A percentile compares a stretch with the other conserved stretches of the same genome.
phyloP scores from a whole-genome alignment of 2,888 invertebrate genomes.

The Coelinius sp. region DNA sequence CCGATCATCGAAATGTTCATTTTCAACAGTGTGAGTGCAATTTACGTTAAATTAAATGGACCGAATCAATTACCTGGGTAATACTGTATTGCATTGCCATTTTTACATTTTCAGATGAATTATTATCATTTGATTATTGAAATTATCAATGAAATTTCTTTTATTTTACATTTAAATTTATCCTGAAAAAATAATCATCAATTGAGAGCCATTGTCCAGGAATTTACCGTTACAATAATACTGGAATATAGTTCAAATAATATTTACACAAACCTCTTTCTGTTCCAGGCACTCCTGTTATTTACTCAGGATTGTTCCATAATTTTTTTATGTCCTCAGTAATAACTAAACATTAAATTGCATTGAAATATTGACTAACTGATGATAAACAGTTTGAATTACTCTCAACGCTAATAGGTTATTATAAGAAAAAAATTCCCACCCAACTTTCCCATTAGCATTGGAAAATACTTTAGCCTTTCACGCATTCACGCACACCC shows the following conservation, averaged over 20 bases:
- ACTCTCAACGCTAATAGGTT: constrained; percentile 5
- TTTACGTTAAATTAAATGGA: constrained; percentile 68
- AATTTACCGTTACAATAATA: constrained; percentile 16
- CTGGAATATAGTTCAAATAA: constrained; percentile 38
- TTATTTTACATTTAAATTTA: not conserved
- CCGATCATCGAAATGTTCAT: constrained; percentile 60
- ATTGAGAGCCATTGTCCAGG: not conserved
- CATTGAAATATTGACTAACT: constrained; percentile 10
- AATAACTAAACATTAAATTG: constrained; percentile 13
- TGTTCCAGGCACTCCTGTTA: constrained; percentile 7
- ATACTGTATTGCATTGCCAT: constrained; percentile 34
- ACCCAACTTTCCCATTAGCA: constrained; percentile 20
- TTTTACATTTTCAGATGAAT: not conserved
- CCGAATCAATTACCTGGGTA: constrained; percentile 65
- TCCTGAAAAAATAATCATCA: not conserved
- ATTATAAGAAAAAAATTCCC: not conserved
- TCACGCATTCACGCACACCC: constrained; percentile 24
- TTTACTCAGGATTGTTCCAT: constrained; percentile 35
- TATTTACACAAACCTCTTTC: constrained; percentile 30
- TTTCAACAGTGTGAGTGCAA: constrained; percentile 53
- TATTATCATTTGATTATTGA: too few relatives aligned
- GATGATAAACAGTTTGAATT: not conserved
- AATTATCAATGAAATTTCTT: not conserved
- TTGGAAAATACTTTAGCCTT: constrained; percentile 19
- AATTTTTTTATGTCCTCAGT: constrained; percentile 1